phyloP scores from a whole-genome alignment of 2,113 vertebrate species.

The Salvator merianae region DNA sequence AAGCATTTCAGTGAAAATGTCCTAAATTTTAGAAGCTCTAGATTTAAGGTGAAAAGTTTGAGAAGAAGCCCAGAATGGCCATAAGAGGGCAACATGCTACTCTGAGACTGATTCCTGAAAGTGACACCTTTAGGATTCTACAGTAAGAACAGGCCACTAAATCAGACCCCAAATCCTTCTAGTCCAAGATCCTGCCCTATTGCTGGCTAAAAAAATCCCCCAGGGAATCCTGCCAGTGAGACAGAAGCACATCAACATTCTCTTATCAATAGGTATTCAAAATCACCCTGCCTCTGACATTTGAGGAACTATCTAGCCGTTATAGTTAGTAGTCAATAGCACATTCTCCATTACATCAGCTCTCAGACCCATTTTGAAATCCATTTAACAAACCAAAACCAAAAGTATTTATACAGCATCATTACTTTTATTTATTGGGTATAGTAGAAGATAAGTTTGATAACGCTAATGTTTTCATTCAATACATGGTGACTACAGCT shows the following conservation, averaged over 20 bases:
- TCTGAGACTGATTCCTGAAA: neutral
- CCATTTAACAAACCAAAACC: neutral
- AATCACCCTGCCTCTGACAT: neutral
- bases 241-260: neutral
- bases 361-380: neutral
- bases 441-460: too few species aligned
- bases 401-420: neutral
- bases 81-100: too few species aligned
- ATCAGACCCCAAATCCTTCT: too few species aligned
- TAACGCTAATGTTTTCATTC: too few species aligned
- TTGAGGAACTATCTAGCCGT: neutral
- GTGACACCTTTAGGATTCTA: neutral
- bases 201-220: neutral
- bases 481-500: too few species aligned
- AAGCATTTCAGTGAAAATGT: too few species aligned
- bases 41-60: neutral
- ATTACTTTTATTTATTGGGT: too few species aligned
- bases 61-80: neutral
- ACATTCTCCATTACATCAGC: neutral
- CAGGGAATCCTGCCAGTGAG: neutral
- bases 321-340: neutral
- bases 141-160: too few species aligned
- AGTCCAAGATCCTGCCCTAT: neutral
- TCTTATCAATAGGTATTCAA: neutral
- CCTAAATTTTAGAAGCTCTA: neutral